Evolutionary conservation across 2,888 invertebrate species (phyloP).

Genomic region (Eulithis testata): DNA sequence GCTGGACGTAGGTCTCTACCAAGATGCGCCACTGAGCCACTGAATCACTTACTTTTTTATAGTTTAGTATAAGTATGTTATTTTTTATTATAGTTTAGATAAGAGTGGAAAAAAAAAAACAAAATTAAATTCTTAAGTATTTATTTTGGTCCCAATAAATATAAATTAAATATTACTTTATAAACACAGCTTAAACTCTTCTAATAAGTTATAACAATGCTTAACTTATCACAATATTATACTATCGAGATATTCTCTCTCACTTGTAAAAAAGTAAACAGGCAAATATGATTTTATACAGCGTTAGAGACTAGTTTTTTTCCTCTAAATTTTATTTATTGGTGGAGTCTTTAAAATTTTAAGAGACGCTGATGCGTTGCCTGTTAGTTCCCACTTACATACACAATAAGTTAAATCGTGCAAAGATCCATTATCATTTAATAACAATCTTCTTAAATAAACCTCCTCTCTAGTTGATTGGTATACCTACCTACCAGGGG

Average conservation of each 20-base stretch:
- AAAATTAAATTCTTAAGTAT: conserved; percentile 46
- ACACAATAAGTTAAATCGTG: neutral
- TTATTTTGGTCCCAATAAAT: conserved; percentile 72
- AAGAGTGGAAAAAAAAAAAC: neutral
- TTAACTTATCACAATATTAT: conserved; percentile 42
- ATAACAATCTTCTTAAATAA: neutral
- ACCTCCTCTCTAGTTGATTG: neutral
- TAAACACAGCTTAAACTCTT: conserved; percentile 30
- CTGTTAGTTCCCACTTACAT: neutral
- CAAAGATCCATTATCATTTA: neutral
- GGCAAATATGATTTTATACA: too few species aligned
- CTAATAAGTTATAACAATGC: conserved; percentile 20
- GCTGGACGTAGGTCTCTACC: too few species aligned
- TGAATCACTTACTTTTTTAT: too few species aligned
- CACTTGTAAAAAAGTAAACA: neutral
- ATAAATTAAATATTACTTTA: conserved; percentile 37
- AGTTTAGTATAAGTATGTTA: too few species aligned
- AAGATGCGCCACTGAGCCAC: too few species aligned
- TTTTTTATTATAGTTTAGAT: too few species aligned
- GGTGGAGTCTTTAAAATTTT: too few species aligned
- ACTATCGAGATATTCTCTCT: neutral
- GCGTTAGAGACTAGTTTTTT: too few species aligned
- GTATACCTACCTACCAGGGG: neutral
- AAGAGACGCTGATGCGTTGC: too few species aligned
- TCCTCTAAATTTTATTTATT: too few species aligned